phyloP scores from a whole-genome alignment of 2,888 invertebrate species.

The Panopea generosa region DNA sequence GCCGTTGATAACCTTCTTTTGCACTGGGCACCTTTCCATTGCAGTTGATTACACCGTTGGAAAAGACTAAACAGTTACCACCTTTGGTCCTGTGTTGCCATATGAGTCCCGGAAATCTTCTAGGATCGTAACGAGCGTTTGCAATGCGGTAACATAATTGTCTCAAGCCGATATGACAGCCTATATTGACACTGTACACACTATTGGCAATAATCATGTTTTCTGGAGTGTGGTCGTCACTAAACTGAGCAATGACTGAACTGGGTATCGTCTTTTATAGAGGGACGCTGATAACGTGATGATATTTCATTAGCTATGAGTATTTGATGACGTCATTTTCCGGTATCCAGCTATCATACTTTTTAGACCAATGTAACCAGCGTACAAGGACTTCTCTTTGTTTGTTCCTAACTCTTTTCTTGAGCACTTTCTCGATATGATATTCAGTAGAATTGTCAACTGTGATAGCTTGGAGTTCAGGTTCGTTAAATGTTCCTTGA shows the following conservation, averaged over 20 bases:
- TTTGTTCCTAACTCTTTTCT: conserved; percentile 30
- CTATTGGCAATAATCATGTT: conserved; percentile 28
- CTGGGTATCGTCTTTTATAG: too few species aligned
- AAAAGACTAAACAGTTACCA: conserved; percentile 34
- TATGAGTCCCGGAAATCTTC: conserved; percentile 22
- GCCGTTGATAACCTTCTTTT: conserved; percentile 7
- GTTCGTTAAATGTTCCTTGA: conserved; percentile 48
- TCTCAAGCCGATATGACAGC: conserved; percentile 14
- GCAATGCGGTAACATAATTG: conserved; percentile 13
- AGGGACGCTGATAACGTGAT: too few species aligned
- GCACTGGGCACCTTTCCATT: conserved; percentile 16
- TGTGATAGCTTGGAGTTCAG: conserved; percentile 43
- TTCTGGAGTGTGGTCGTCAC: too few species aligned
- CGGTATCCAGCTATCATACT: conserved; percentile 40
- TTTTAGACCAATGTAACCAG: conserved; percentile 59
- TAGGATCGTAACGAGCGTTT: conserved; percentile 21
- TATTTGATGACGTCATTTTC: conserved; percentile 19
- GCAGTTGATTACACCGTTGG: conserved; percentile 32
- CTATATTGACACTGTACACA: conserved; percentile 18
- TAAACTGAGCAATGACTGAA: too few species aligned
- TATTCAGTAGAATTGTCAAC: conserved; percentile 37
- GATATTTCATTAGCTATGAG: background rate
- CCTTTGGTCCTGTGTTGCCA: conserved; percentile 39
- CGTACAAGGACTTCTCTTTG: conserved; percentile 44
- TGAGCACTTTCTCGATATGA: conserved; percentile 39